These are phyloP conservation scores for Picathartes gymnocephalus DNA, from an alignment of 2,113 vertebrate species.

Conservation along the genomic window DNA sequence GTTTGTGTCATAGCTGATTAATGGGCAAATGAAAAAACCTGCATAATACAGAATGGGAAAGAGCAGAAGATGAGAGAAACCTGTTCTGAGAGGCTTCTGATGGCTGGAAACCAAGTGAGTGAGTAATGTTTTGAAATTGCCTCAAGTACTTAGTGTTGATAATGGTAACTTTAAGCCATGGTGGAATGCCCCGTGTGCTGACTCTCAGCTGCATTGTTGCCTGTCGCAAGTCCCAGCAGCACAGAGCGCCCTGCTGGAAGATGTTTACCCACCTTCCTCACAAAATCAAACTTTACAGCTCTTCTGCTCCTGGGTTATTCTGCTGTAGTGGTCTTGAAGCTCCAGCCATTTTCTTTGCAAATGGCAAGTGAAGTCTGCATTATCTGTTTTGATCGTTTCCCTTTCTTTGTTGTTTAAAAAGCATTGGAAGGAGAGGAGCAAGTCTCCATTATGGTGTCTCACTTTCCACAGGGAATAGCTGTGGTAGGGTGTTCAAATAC, in stretches of 20 bases:
- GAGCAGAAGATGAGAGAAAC: not conserved
- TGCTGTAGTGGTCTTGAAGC: not conserved
- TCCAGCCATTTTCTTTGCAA: not conserved
- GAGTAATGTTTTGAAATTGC: not conserved
- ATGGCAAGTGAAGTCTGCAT: not conserved
- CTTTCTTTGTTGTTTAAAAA: not conserved
- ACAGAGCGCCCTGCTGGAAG: not conserved
- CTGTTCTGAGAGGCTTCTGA: not conserved
- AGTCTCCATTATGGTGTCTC: slow-evolving; percentile 15
- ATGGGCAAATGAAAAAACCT: not conserved
- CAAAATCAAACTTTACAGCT: not conserved
- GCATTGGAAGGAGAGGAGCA: not conserved
- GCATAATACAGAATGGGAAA: not conserved
- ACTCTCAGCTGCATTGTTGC: not conserved
- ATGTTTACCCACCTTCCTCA: not conserved
- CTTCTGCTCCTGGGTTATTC: not conserved
- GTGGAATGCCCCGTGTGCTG: not conserved
- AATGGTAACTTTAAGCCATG: not conserved
- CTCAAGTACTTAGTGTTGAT: not conserved
- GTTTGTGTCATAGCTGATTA: not conserved
- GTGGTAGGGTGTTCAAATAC: not conserved
- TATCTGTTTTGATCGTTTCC: not conserved
- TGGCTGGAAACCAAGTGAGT: not conserved
- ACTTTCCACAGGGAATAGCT: slow-evolving; percentile 21
- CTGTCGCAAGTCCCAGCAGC: not conserved